Percentiles rank a stretch among this genome's conserved stretches.
Conservation (phyloP, 2,113 vertebrate genomes). For the Lasiurus cinereus region DNA sequence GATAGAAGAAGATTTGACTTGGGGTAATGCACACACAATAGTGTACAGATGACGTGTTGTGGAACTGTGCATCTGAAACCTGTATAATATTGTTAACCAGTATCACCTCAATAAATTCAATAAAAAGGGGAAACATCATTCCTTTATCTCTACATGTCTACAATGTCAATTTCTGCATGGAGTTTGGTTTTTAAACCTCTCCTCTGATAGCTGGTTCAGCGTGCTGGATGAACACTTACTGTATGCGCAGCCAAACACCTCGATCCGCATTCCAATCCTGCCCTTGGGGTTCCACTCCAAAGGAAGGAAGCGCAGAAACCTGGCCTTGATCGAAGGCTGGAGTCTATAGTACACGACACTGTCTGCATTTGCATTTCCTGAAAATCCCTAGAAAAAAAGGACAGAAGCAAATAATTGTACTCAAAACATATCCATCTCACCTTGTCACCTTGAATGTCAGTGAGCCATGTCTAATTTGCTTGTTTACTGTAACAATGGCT, state of each 20-base stretch:
- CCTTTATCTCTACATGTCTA: slow-evolving; percentile 53
- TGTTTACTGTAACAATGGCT: background rate
- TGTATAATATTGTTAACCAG: background rate
- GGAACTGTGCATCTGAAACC: background rate
- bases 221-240: slow-evolving; percentile 87
- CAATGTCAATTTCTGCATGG: slow-evolving; percentile 5
- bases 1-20: background rate
- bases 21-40: background rate
- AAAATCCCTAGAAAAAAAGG: slow-evolving; percentile 88
- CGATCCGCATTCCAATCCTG: slow-evolving; percentile 92
- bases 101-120: background rate
- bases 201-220: background rate
- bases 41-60: background rate
- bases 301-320: slow-evolving; percentile 91
- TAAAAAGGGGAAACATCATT: background rate
- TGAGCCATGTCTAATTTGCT: background rate
- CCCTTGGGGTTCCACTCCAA: slow-evolving; percentile 92
- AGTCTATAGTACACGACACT: slow-evolving; percentile 91
- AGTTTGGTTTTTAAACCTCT: slow-evolving; percentile 40
- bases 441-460: background rate
- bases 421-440: background rate
- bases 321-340: slow-evolving; percentile 91
- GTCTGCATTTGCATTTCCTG: slow-evolving; percentile 93
- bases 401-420: slow-evolving; percentile 57
- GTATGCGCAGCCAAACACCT: slow-evolving; percentile 92